phyloP scores from a whole-genome alignment of 2,888 invertebrate genomes.

The Chalcosyrphus nemorum region DNA sequence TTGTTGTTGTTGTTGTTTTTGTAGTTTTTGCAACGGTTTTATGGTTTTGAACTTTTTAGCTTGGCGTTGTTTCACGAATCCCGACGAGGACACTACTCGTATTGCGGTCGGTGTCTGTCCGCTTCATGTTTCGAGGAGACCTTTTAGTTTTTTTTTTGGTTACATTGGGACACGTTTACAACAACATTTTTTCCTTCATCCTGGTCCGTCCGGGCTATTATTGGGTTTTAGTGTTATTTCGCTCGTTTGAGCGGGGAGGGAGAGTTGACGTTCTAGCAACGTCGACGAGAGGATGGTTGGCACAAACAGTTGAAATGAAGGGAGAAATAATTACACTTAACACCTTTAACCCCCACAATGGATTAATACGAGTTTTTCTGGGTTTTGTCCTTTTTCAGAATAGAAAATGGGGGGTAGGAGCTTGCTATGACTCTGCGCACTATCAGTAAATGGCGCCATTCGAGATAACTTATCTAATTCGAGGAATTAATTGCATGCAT shows the following conservation, averaged over 20 bases:
- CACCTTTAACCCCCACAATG: conserved; percentile 60
- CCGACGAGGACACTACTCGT: conserved; percentile 52
- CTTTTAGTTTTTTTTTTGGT: conserved; percentile 49
- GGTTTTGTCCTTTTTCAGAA: conserved; percentile 12
- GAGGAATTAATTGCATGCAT: conserved; percentile 40
- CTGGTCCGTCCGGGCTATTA: conserved; percentile 42
- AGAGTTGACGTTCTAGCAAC: conserved; percentile 36
- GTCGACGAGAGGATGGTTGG: neutral
- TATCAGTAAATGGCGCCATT: conserved; percentile 11
- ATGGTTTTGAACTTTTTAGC: conserved; percentile 54
- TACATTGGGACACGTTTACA: conserved; percentile 22
- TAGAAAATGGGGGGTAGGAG: neutral
- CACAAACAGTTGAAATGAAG: conserved; percentile 42
- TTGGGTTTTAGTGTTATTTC: conserved; percentile 68
- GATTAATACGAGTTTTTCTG: conserved; percentile 37
- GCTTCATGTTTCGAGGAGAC: conserved; percentile 35
- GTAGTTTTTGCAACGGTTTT: conserved; percentile 55
- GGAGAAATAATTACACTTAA: conserved; percentile 63
- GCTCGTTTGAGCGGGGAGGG: conserved; percentile 45
- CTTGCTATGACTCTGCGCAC: conserved; percentile 7
- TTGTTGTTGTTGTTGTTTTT: conserved; percentile 12
- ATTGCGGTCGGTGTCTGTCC: conserved; percentile 66
- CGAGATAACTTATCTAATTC: conserved; percentile 26
- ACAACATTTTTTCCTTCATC: conserved; percentile 31
- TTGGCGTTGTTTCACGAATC: conserved; percentile 30